Evolutionary conservation across 2,113 vertebrate genomes (phyloP).

Genomic region (Oriolus oriolus): DNA sequence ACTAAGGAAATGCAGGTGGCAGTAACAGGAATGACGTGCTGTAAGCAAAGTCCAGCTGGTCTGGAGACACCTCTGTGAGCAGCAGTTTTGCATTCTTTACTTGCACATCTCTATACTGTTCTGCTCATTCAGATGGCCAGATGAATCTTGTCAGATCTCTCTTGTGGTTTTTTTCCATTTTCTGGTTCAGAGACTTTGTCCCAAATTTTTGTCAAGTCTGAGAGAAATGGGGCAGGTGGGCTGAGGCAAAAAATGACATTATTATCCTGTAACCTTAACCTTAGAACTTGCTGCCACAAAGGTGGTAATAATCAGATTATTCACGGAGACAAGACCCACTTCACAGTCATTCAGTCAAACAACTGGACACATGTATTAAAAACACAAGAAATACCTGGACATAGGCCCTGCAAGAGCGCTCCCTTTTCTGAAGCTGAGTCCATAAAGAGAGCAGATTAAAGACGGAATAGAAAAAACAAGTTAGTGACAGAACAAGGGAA

Average conservation of each 20-base stretch:
- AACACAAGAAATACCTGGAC: conserved; percentile 89
- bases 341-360: conserved; percentile 63
- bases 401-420: conserved; percentile 97
- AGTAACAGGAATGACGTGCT: neutral
- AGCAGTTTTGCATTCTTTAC: neutral
- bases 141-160: neutral
- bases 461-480: conserved; percentile 78
- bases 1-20: neutral
- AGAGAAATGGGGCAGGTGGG: neutral
- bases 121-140: neutral
- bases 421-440: conserved; percentile 99
- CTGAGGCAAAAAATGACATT: neutral
- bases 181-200: neutral
- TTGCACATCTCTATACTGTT: neutral
- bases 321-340: conserved; percentile 26
- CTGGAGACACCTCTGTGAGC: neutral
- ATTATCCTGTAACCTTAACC: conserved; percentile 54
- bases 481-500: conserved; percentile 70
- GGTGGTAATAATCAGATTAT: neutral
- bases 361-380: conserved; percentile 63
- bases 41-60: neutral
- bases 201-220: neutral
- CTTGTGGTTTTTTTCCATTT: neutral
- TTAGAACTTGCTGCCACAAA: conserved; percentile 25
- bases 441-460: conserved; percentile 80